Conservation (phyloP, 2,888 invertebrate genomes). For the Nasonovia ribisnigri region DNA sequence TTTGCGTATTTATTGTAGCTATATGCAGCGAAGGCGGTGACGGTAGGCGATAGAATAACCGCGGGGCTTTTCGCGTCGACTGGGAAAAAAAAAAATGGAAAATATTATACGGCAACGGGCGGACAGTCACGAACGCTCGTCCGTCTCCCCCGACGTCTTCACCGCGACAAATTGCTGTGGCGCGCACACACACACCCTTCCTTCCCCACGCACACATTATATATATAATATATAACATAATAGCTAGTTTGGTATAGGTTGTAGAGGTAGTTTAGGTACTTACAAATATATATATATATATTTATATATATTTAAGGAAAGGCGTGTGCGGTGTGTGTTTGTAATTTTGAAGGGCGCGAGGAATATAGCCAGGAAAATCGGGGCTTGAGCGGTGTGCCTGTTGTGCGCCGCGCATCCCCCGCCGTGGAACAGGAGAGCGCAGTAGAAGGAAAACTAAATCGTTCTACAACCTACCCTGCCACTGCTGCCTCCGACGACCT, state of each 20-base stretch:
- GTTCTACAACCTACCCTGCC: constrained; percentile 30
- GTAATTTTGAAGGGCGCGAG: neutral
- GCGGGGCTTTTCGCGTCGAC: neutral
- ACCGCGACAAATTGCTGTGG: constrained; percentile 33
- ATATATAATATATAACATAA: neutral
- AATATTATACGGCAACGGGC: neutral
- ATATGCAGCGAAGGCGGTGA: neutral
- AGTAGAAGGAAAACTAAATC: constrained; percentile 21
- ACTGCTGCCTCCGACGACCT: neutral
- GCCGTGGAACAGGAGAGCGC: neutral
- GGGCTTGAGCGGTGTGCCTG: neutral
- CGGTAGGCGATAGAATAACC: neutral
- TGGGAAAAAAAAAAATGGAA: neutral
- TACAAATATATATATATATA: neutral
- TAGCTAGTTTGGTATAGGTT: neutral
- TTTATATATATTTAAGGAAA: neutral
- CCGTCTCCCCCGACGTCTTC: constrained; percentile 25
- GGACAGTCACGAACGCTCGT: constrained; percentile 33
- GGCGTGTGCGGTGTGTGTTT: neutral
- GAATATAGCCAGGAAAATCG: neutral
- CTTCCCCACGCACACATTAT: neutral
- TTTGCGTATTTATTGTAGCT: neutral
- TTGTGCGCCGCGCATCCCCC: neutral
- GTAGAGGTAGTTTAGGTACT: neutral
- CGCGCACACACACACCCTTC: neutral